Percentiles rank a stretch among this genome's conserved stretches.
These are phyloP conservation scores for Drosophila longiperda DNA, from an alignment of 2,888 invertebrate species.

Conservation along the genomic window DNA sequence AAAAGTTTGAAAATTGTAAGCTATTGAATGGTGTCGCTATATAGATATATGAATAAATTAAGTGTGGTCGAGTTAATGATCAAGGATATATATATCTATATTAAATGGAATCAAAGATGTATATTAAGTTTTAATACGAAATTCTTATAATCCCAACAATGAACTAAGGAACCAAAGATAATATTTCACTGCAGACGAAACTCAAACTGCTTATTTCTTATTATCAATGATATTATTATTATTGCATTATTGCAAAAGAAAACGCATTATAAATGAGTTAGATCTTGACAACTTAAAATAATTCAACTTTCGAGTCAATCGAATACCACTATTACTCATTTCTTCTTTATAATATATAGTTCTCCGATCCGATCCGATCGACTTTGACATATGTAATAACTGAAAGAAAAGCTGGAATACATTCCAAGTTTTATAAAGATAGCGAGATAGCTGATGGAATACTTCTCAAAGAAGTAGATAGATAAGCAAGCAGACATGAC, in stretches of 20 bases:
- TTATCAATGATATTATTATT: neutral
- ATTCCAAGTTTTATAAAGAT: neutral
- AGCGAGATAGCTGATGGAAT: neutral
- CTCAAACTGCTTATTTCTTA: neutral
- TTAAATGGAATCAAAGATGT: neutral
- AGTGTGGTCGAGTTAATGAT: neutral
- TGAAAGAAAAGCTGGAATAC: neutral
- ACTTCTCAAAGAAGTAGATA: neutral
- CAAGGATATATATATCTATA: neutral
- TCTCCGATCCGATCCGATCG: neutral
- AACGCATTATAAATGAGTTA: neutral
- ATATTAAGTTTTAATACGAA: neutral
- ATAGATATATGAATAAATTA: neutral
- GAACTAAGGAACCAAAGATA: neutral
- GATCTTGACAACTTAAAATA: rapidly evolving
- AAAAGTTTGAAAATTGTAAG: neutral
- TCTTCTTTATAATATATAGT: neutral
- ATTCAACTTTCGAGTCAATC: neutral
- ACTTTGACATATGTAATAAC: neutral
- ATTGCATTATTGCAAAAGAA: neutral
- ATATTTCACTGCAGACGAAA: neutral
- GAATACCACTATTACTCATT: neutral
- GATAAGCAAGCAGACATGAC: neutral
- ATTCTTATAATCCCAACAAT: neutral
- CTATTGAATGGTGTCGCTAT: neutral